These are phyloP conservation scores for Phaenicophaeus curvirostris DNA, from an alignment of 2,797 vertebrate genomes.

Conservation along the genomic window DNA sequence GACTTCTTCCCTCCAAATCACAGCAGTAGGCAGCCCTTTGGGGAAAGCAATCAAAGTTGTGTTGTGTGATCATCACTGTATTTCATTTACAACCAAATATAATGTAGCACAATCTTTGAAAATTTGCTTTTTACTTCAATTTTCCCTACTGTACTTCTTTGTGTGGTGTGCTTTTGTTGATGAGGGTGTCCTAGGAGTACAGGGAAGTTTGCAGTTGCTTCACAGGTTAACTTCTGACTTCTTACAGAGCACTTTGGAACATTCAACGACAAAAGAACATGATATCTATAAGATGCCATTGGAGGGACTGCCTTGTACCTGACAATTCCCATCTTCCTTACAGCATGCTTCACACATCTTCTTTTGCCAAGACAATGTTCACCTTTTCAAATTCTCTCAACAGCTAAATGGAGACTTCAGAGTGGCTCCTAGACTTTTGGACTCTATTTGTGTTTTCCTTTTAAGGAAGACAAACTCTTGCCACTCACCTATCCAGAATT, in stretches of 20 bases:
- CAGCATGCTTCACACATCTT: not conserved
- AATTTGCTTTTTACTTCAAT: not conserved
- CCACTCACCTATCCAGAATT: conserved; percentile 93
- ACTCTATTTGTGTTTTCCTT: not conserved
- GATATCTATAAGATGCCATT: not conserved
- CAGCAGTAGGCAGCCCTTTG: not conserved
- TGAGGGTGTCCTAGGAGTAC: not conserved
- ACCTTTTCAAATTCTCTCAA: not conserved
- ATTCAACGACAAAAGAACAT: fast-evolving
- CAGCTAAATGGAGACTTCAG: not conserved
- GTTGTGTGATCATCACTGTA: not conserved
- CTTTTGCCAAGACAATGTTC: not conserved
- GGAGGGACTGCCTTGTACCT: not conserved
- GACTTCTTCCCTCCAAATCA: not conserved
- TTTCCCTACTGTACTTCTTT: not conserved
- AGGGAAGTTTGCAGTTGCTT: not conserved
- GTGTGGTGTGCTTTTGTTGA: not conserved
- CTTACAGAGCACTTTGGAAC: not conserved
- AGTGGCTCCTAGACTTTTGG: not conserved
- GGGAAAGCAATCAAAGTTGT: not conserved
- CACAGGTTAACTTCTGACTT: not conserved
- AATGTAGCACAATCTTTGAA: fast-evolving
- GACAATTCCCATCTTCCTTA: not conserved
- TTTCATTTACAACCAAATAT: not conserved
- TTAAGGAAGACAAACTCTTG: not conserved